These are phyloP conservation scores for Australoheros facetus DNA, from an alignment of 2,797 vertebrate species.

Conservation along the genomic window DNA sequence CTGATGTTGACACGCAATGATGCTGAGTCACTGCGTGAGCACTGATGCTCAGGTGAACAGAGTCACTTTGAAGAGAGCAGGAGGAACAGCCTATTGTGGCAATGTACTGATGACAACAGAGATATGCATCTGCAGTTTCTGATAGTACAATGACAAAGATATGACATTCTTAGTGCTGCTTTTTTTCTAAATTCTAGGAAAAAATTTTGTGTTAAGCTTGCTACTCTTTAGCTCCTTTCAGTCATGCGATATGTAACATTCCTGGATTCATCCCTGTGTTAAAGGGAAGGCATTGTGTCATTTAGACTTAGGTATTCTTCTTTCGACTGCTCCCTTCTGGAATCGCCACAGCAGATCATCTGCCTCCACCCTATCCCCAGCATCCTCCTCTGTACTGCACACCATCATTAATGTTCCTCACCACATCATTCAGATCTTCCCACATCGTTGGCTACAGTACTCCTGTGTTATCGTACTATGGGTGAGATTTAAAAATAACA, in stretches of 20 bases:
- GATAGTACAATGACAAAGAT: background rate
- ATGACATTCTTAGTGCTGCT: background rate
- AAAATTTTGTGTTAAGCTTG: background rate
- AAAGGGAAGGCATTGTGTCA: background rate
- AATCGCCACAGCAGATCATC: background rate
- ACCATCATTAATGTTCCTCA: background rate
- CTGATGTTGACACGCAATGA: constrained; percentile 26
- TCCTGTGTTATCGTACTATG: no score
- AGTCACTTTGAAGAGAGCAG: constrained; percentile 46
- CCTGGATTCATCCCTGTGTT: background rate
- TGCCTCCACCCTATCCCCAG: background rate
- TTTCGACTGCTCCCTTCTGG: no score
- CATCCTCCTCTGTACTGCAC: no score
- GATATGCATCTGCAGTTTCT: background rate
- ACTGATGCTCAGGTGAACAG: constrained; percentile 34
- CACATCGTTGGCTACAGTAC: background rate
- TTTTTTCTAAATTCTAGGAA: background rate
- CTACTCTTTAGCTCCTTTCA: background rate
- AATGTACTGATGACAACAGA: background rate
- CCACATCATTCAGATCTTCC: background rate
- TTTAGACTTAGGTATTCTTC: background rate
- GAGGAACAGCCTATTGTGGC: background rate
- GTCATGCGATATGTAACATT: background rate
- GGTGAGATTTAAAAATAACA: no score
- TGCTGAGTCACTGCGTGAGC: constrained; percentile 53